Evolutionary conservation across 2,797 vertebrate genomes (phyloP).

Genomic region (Mycteria americana): DNA sequence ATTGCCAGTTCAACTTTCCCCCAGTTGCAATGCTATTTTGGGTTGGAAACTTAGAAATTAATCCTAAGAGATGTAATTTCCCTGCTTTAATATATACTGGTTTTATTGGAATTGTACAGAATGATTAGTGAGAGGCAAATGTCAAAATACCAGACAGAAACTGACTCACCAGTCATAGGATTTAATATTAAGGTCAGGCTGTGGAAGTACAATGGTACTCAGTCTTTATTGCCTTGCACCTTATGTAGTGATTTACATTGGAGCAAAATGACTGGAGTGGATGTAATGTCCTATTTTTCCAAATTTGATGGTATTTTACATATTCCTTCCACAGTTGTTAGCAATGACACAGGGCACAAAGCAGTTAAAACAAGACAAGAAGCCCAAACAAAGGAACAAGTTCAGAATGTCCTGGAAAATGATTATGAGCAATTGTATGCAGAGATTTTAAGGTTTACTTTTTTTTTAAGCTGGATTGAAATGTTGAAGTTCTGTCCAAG

Average conservation of each 20-base stretch:
- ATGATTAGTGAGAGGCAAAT: slow-evolving; percentile 54
- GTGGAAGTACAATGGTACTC: background rate
- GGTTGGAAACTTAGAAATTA: background rate
- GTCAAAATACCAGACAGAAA: slow-evolving; percentile 62
- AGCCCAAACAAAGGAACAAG: slow-evolving; percentile 3
- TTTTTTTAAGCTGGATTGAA: background rate
- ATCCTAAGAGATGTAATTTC: background rate
- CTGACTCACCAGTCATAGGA: slow-evolving; percentile 48
- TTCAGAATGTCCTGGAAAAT: slow-evolving; percentile 6
- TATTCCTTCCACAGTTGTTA: background rate
- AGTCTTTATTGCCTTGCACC: slow-evolving; percentile 25
- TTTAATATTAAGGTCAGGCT: slow-evolving; percentile 55
- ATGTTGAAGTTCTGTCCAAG: background rate
- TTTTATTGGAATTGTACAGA: slow-evolving; percentile 48
- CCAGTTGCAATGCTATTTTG: background rate
- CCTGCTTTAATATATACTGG: background rate
- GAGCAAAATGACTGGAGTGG: background rate
- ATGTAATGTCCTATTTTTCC: background rate
- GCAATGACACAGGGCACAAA: background rate
- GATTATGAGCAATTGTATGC: background rate
- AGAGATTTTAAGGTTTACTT: background rate
- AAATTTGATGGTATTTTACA: background rate
- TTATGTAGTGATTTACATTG: slow-evolving; percentile 18
- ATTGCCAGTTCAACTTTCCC: background rate
- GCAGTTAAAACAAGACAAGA: background rate